These are phyloP conservation scores for Philantomba maxwellii DNA, from an alignment of 2,113 vertebrate species.

Conservation along the genomic window DNA sequence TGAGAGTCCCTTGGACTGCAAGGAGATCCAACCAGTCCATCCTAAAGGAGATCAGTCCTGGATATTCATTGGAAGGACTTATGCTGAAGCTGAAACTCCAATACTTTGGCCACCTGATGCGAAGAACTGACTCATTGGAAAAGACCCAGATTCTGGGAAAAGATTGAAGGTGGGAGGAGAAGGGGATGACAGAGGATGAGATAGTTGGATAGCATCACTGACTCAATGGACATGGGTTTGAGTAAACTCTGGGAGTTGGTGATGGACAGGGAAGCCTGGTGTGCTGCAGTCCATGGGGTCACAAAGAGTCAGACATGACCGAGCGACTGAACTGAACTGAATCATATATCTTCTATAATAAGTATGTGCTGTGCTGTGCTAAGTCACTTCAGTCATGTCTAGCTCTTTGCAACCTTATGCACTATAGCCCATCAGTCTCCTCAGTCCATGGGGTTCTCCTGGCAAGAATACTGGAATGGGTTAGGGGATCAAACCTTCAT, in stretches of 20 bases:
- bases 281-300: not conserved
- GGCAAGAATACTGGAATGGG: not conserved
- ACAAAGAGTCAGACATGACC: not conserved
- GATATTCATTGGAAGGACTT: not conserved
- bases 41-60: not conserved
- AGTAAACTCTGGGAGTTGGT: not conserved
- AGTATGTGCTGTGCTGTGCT: not conserved
- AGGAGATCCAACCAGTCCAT: not conserved
- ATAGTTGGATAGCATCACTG: not conserved
- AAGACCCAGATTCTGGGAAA: not conserved
- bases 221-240: not conserved
- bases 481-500: not conserved
- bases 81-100: not conserved
- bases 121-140: not conserved
- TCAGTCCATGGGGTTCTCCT: not conserved
- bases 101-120: not conserved
- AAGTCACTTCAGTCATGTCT: not conserved
- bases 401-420: not conserved
- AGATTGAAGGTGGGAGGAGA: not conserved
- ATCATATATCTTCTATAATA: not conserved
- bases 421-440: not conserved
- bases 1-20: not conserved
- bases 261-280: not conserved
- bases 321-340: not conserved
- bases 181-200: not conserved